phyloP scores from a whole-genome alignment of 2,797 vertebrate species.

The Sebastes hubbsi region DNA sequence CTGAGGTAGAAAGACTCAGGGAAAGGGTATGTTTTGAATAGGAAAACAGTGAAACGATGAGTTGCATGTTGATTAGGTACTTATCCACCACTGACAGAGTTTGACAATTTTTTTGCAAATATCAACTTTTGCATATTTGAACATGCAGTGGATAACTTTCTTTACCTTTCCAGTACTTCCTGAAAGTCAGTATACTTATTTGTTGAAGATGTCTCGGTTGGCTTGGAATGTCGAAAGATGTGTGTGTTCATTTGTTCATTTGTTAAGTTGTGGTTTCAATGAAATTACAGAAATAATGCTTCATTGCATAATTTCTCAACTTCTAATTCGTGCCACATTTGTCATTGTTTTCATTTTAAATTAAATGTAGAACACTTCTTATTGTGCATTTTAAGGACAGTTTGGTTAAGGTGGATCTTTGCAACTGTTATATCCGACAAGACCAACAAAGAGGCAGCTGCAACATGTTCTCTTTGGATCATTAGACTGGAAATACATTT shows the following conservation, averaged over 20 bases:
- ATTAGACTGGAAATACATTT: neutral
- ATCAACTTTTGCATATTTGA: constrained; percentile 61
- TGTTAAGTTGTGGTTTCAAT: neutral
- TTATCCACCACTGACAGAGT: constrained; percentile 18
- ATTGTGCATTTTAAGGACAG: neutral
- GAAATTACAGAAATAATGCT: neutral
- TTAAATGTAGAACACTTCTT: neutral
- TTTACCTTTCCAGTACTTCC: neutral
- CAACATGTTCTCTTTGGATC: neutral
- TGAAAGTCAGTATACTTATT: neutral
- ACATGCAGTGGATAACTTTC: neutral
- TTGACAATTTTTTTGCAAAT: constrained; percentile 47
- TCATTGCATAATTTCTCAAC: neutral
- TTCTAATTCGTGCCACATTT: neutral
- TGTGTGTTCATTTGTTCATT: neutral
- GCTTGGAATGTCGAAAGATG: neutral
- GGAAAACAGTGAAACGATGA: constrained; percentile 24
- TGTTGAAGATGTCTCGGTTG: neutral
- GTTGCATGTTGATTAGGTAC: constrained; percentile 51
- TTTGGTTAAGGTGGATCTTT: neutral
- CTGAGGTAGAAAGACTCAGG: constrained; percentile 32
- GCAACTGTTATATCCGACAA: neutral
- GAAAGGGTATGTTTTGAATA: constrained; percentile 36
- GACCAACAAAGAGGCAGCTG: neutral
- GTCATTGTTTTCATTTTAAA: neutral